Base-by-base conservation (phyloP, 2,888 invertebrate species). In the Ophion costatus region DNA sequence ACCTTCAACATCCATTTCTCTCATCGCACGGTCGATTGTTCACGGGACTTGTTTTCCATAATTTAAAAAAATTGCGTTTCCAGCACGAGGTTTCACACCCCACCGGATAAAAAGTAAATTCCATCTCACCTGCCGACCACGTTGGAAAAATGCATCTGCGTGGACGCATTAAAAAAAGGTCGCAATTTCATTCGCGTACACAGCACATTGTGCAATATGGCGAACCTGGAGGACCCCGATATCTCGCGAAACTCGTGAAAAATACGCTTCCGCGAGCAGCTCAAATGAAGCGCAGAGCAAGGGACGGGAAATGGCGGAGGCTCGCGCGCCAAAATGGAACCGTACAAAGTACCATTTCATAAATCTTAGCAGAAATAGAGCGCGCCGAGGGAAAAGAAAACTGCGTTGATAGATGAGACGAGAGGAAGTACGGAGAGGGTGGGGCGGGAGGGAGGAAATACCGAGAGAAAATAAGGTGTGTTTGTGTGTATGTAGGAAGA, bases 281-380 rank as follows among this genome's bases (percentile, higher is more conserved):
- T 71, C 63, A 64, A 66, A 71, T 76, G 75, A 75, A 75, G 69
- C 57, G 29, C 63, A 59, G 75, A 75, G 70, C 17, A 17, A 51
- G 59, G 69, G 83, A 24, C 22, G 42, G 51, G 61, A 79, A 81
- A 81, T 70, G 63, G 77, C 61, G 70, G 56, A 45, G 75, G 57
- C 71, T 70, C 87, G 89, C 89, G 89, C 89, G 89, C 90, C 88
- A 91, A 91, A 91, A 91, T 91, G 91, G 91, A 90, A 91, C 88
- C 89, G 89, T 91, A 90, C 91, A 91, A 91, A 91, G 91, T 91
- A 90, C 91, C 90, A 89, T 90, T 91, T 91, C 91, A 91, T 91
- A 91, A 91, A 91, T 91, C 91, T 91, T 91, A 87, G 80, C 82
- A 83, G 86, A 88, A 88, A 89, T 87, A 88, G 88, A 88, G 88